Conservation (phyloP, 2,888 invertebrate genomes). For the Pyrrhosoma nymphula region DNA sequence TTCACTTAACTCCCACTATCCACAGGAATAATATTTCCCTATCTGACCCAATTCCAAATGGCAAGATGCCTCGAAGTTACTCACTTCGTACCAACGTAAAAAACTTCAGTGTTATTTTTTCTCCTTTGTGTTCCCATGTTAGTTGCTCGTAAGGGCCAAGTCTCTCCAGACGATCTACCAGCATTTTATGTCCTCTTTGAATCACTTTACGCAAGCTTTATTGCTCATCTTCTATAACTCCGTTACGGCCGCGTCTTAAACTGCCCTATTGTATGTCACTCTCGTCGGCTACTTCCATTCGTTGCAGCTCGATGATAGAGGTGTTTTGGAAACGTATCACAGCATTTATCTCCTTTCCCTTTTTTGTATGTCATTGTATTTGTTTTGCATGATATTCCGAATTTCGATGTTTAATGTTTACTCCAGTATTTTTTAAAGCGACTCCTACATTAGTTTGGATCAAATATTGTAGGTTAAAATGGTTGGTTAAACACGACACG, state of each 20-base stretch:
- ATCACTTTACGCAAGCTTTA: not conserved
- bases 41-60: slow-evolving; percentile 22
- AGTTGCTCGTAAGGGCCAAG: not conserved
- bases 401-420: too few relatives aligned
- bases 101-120: not conserved
- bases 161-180: not conserved
- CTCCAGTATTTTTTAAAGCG: too few relatives aligned
- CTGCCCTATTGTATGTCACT: not conserved
- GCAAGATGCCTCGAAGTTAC: not conserved
- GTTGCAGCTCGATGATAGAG: not conserved
- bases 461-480: too few relatives aligned
- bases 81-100: not conserved
- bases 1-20: not conserved
- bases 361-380: too few relatives aligned
- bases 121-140: not conserved
- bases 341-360: not conserved
- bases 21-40: not conserved
- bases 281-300: not conserved
- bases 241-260: not conserved
- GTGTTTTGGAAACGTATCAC: not conserved
- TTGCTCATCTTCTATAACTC: not conserved
- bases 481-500: too few relatives aligned
- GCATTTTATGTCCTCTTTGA: not conserved
- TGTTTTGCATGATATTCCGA: too few relatives aligned
- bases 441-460: too few relatives aligned